Evolutionary conservation across 2,888 invertebrate species (phyloP).

Genomic region (Merodon equestris): DNA sequence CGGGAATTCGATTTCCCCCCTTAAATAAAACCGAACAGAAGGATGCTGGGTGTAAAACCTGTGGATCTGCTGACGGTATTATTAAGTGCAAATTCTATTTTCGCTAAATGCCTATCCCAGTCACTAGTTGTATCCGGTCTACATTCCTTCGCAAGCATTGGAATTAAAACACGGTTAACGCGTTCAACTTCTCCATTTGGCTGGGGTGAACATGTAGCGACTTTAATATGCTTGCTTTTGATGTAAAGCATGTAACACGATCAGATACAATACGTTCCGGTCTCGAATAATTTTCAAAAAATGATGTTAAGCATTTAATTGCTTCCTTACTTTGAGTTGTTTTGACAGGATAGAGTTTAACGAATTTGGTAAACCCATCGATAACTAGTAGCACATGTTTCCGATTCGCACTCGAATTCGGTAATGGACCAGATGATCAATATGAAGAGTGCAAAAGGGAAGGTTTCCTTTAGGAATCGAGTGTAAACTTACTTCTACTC

Average conservation of each 20-base stretch:
- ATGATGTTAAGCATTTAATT: background rate
- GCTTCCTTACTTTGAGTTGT: slow-evolving; percentile 6
- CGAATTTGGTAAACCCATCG: slow-evolving; percentile 6
- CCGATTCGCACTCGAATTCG: slow-evolving; percentile 3
- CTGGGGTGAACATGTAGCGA: slow-evolving; percentile 26
- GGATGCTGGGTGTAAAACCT: slow-evolving; percentile 70
- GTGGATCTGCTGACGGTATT: slow-evolving; percentile 71
- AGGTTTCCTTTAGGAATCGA: slow-evolving; percentile 12
- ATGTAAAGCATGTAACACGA: slow-evolving; percentile 75
- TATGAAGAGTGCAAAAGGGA: slow-evolving; percentile 14
- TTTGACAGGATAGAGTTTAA: slow-evolving; percentile 7
- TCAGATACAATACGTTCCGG: slow-evolving; percentile 74
- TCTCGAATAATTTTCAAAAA: slow-evolving; percentile 6
- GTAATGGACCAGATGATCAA: slow-evolving; percentile 20
- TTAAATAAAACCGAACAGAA: slow-evolving; percentile 72
- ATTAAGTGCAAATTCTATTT: slow-evolving; percentile 70
- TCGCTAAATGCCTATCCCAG: slow-evolving; percentile 43
- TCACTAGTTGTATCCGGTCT: slow-evolving; percentile 10
- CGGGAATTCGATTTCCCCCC: slow-evolving; percentile 64
- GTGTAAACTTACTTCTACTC: slow-evolving; percentile 5
- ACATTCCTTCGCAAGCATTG: slow-evolving; percentile 49
- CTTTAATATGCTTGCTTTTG: slow-evolving; percentile 54
- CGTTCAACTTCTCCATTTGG: slow-evolving; percentile 44
- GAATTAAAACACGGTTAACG: slow-evolving; percentile 38
- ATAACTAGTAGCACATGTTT: slow-evolving; percentile 11